These are phyloP conservation scores for Trachelipus rathkii DNA, from an alignment of 1,140 invertebrate species.

Conservation along the genomic window DNA sequence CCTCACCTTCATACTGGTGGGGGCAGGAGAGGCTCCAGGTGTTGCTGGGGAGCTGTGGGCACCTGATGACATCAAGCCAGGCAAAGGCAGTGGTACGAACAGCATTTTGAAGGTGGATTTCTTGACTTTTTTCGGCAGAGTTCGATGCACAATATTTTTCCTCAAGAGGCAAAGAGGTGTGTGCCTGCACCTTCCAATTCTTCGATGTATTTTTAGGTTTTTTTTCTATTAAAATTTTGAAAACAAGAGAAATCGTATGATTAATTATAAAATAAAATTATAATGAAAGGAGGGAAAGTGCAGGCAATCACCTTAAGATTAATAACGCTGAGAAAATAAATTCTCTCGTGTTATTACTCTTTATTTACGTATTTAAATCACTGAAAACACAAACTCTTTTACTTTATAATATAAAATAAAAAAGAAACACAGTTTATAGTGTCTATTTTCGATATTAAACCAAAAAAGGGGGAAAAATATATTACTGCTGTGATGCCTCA, in stretches of 20 bases:
- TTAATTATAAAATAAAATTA: neutral
- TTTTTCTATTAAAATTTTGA: neutral
- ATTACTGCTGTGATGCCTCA: neutral
- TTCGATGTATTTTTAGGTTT: too few relatives aligned
- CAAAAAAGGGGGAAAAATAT: neutral
- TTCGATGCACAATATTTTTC: too few relatives aligned
- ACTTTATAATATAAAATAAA: neutral
- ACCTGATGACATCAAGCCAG: constrained; percentile 39
- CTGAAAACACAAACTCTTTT: neutral
- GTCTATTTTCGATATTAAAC: too few relatives aligned
- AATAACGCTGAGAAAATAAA: neutral
- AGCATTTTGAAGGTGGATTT: constrained; percentile 32
- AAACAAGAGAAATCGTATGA: neutral
- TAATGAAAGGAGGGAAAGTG: neutral
- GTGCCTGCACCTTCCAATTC: neutral
- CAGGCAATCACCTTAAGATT: neutral
- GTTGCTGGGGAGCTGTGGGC: constrained; percentile 42
- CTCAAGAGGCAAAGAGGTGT: neutral
- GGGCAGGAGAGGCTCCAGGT: constrained; percentile 44
- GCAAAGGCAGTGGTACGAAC: constrained; percentile 45
- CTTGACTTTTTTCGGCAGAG: neutral
- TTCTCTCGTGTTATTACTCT: neutral
- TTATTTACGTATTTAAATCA: neutral
- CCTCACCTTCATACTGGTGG: constrained; percentile 45
- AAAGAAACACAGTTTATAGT: neutral